These are phyloP conservation scores for Rhorus exstirpatorius DNA, from an alignment of 2,888 invertebrate species.

Conservation along the genomic window DNA sequence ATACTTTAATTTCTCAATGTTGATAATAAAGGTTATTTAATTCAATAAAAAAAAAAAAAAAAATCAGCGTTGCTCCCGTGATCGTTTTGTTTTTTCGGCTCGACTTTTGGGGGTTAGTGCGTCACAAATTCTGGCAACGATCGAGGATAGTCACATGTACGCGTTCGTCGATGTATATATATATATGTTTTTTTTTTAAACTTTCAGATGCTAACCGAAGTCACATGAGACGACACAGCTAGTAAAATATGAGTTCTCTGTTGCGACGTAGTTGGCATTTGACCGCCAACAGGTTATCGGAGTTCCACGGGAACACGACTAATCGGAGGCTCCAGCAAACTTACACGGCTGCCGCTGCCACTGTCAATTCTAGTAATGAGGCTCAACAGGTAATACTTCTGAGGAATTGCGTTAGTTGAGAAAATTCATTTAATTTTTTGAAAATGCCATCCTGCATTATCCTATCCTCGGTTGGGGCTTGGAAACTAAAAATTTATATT, in stretches of 20 bases:
- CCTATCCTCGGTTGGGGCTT: too few relatives aligned
- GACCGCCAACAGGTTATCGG: slow-evolving; percentile 50
- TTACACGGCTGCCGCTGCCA: slow-evolving; percentile 76
- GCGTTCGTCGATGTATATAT: neutral
- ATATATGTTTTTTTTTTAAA: slow-evolving; percentile 44
- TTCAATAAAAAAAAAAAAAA: too few relatives aligned
- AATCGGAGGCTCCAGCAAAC: slow-evolving; percentile 76
- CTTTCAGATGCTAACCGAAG: slow-evolving; percentile 57
- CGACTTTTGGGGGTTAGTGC: too few relatives aligned
- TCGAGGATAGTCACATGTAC: neutral
- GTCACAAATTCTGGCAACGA: neutral
- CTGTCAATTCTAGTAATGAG: slow-evolving; percentile 74
- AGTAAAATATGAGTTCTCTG: slow-evolving; percentile 69
- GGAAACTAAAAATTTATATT: too few relatives aligned
- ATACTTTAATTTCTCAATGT: too few relatives aligned
- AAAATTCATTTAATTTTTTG: neutral
- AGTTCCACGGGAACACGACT: slow-evolving; percentile 52
- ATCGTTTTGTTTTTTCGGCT: too few relatives aligned
- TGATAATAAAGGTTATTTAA: too few relatives aligned
- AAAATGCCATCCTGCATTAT: too few relatives aligned
- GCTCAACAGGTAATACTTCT: slow-evolving; percentile 73
- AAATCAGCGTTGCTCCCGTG: too few relatives aligned
- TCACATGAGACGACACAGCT: slow-evolving; percentile 55
- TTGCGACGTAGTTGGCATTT: slow-evolving; percentile 68
- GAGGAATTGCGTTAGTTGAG: neutral